Evolutionary conservation across 2,113 vertebrate species (phyloP), one percentile per base, ranked within the genome.

Genomic region (Amblyopsis rosae): DNA sequence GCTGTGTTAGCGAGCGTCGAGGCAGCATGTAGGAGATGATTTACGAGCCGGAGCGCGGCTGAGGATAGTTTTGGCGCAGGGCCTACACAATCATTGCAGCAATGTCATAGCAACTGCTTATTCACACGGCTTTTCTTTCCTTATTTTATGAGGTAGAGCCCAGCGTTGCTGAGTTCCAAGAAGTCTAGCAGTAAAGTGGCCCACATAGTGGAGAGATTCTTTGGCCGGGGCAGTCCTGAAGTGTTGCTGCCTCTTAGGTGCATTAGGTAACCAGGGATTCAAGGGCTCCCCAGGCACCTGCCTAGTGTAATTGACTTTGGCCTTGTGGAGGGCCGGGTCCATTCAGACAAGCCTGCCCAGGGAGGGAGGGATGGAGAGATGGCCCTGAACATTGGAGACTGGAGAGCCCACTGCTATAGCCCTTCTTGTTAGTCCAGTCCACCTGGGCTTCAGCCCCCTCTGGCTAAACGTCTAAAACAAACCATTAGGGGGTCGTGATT

Each of bases 231-330:
- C 63, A 71, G 80, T 73, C 62, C 9, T 26, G 76, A 67, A 70
- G 73, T 83, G 70, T 70, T 87, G 54, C 71, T 66, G 80, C 73
- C 62, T 82, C 77, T 81, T 77, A 62, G 76, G 77, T 77, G 79
- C 77, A 74, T 73, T 74, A 50, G 62, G 88, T 90, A 76, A 85
- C 84, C 84, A 79, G 86, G 87, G 85, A 82, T 74, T 80, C 75
- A 19, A 17, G 55, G 65, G 66, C 71, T 87, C 82, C 85, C 65
- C 26, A 72, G 64, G 75, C 77, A 71, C 75, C 75, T 80, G 86
- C 77, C 82, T 81, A 75, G 82, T 86, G 85, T 87, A 91, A 91
- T 90, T 88, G 88, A 90, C 86, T 88, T 87, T 87, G 76, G 85
- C 85, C 88, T 84, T 87, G 82, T 81, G 88, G 85, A 86, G 85